These are phyloP conservation scores for Tetropium fuscum DNA, from an alignment of 2,888 invertebrate genomes.

Conservation along the genomic window DNA sequence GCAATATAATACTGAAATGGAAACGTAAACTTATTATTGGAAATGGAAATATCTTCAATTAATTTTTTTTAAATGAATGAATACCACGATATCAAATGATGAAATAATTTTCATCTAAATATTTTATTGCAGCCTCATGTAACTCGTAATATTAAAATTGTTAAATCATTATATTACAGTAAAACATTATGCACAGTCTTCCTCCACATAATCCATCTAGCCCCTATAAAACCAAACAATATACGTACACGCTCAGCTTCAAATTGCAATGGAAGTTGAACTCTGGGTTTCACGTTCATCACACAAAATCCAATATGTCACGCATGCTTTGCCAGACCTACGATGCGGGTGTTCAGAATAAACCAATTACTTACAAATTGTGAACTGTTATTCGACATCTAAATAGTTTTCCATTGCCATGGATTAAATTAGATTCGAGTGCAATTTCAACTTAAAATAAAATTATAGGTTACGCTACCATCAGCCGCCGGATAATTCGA, in stretches of 20 bases:
- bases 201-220: no score
- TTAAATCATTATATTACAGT: no score
- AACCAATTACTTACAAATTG: slow-evolving; percentile 57
- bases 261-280: slow-evolving; percentile 10
- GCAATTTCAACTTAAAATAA: slow-evolving; percentile 35
- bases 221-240: slow-evolving; percentile 1
- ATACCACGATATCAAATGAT: background rate
- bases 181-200: no score
- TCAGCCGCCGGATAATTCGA: slow-evolving; percentile 20
- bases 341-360: slow-evolving; percentile 50
- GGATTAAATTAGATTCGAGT: slow-evolving; percentile 45
- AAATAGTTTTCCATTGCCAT: slow-evolving; percentile 50
- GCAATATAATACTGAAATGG: no score
- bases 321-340: slow-evolving; percentile 47
- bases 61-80: background rate
- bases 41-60: no score
- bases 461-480: slow-evolving; percentile 31
- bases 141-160: no score
- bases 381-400: slow-evolving; percentile 52
- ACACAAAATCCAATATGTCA: slow-evolving; percentile 51
- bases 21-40: no score
- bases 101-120: no score
- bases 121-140: no score
- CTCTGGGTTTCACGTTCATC: slow-evolving; percentile 31
- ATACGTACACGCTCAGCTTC: background rate